A percentile compares a stretch with the other conserved stretches of the same genome.
These are phyloP conservation scores for Poeciliopsis turrubarensis DNA, from an alignment of 2,113 vertebrate genomes.

Conservation along the genomic window DNA sequence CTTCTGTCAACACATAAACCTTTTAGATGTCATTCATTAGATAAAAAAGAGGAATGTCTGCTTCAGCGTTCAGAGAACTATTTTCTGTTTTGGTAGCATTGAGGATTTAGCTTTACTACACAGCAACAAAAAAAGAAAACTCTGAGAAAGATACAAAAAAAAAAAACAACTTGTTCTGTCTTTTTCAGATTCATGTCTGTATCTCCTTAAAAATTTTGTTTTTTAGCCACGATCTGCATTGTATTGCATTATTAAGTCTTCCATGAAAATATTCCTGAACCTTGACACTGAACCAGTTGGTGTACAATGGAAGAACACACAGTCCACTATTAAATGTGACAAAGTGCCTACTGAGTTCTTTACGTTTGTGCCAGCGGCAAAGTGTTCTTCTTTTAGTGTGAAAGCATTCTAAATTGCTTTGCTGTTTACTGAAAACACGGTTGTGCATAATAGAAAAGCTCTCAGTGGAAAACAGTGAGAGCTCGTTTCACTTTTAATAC, in stretches of 20 bases:
- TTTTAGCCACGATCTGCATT: not conserved
- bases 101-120: not conserved
- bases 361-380: not conserved
- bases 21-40: not conserved
- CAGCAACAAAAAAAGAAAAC: no score
- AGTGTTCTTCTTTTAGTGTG: not conserved
- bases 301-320: not conserved
- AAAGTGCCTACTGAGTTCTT: not conserved
- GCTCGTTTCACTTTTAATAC: no score
- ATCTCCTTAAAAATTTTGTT: not conserved
- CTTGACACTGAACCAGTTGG: not conserved
- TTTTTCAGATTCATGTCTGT: no score
- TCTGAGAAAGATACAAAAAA: no score
- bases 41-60: not conserved
- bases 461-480: no score
- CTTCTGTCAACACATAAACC: not conserved
- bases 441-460: not conserved
- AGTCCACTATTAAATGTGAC: not conserved
- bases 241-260: no score
- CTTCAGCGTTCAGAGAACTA: not conserved
- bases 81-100: not conserved
- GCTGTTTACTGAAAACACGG: not conserved
- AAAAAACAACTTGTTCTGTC: not conserved
- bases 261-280: not conserved
- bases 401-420: not conserved